These are phyloP conservation scores for Pristionchus maxplancki DNA, from an alignment of 2,888 invertebrate species.

Conservation along the genomic window DNA sequence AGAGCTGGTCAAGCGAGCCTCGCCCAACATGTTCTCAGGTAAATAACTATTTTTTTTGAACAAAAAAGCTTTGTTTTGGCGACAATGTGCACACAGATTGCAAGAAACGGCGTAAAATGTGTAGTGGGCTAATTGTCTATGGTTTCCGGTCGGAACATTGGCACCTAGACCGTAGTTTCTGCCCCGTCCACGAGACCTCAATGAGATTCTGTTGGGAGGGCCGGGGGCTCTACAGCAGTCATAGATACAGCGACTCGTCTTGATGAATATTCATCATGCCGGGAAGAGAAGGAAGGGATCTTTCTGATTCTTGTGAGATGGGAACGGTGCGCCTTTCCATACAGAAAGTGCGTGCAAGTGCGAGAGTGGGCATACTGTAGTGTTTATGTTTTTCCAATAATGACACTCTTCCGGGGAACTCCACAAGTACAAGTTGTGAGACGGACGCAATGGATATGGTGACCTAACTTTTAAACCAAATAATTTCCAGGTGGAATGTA, in stretches of 20 bases:
- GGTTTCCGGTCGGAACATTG: no score
- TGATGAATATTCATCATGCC: not conserved
- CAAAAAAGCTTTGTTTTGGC: not conserved
- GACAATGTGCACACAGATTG: no score
- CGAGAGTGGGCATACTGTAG: not conserved
- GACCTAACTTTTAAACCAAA: no score
- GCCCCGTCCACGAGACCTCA: not conserved
- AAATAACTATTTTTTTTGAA: not conserved
- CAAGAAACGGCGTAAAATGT: no score
- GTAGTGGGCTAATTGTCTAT: no score
- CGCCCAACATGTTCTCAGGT: constrained; percentile 27
- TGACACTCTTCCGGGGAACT: no score
- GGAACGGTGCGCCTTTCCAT: not conserved
- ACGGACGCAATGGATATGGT: no score
- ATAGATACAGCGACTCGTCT: not conserved
- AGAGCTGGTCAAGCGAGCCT: constrained; percentile 29
- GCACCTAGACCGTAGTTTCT: not conserved
- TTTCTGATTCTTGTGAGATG: not conserved
- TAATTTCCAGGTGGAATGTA: constrained; percentile 24
- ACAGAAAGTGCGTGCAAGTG: not conserved
- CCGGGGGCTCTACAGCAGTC: not conserved
- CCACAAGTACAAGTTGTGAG: no score
- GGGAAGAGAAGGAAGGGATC: not conserved
- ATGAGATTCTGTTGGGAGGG: not conserved
- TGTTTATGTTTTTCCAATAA: no score